Evolutionary conservation across 2,113 vertebrate genomes (phyloP).

Genomic region (Pleuronectes platessa): DNA sequence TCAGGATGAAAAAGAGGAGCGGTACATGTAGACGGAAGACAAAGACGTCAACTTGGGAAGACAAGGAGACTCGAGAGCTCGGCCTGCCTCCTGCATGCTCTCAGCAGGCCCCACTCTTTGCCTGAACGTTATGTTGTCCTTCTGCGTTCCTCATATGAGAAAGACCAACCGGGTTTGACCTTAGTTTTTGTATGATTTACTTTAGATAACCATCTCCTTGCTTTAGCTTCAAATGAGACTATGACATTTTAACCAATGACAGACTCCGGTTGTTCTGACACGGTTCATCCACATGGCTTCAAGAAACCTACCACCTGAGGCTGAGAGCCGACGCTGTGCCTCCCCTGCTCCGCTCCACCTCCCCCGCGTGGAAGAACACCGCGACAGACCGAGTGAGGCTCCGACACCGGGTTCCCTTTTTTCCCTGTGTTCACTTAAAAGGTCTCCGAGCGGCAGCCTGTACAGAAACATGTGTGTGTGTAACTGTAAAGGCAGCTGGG

Average conservation of each 20-base stretch:
- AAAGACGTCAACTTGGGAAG: not conserved
- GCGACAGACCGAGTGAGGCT: constrained; percentile 10
- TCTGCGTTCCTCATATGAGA: too few species aligned
- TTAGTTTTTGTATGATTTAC: not conserved
- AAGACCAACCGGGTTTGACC: not conserved
- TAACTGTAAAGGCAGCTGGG: constrained; percentile 23
- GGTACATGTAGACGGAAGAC: not conserved
- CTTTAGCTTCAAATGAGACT: not conserved
- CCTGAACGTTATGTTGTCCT: not conserved
- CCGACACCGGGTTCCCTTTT: not conserved
- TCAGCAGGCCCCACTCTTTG: not conserved
- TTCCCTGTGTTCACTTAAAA: constrained; percentile 13
- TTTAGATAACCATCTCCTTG: not conserved
- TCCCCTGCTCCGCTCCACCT: not conserved
- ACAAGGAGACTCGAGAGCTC: too few species aligned
- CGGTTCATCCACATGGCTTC: not conserved
- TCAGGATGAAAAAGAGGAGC: not conserved
- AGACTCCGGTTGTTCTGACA: not conserved
- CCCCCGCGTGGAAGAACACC: constrained; percentile 12
- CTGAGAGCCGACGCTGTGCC: constrained; percentile 1
- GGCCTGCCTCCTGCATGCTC: not conserved
- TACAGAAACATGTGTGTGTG: not conserved
- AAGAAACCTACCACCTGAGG: constrained; percentile 17
- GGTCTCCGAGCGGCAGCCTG: constrained; percentile 25
- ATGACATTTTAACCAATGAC: not conserved